Base-by-base conservation (phyloP, 2,888 invertebrate genomes). In the Phyto melanocephala region DNA sequence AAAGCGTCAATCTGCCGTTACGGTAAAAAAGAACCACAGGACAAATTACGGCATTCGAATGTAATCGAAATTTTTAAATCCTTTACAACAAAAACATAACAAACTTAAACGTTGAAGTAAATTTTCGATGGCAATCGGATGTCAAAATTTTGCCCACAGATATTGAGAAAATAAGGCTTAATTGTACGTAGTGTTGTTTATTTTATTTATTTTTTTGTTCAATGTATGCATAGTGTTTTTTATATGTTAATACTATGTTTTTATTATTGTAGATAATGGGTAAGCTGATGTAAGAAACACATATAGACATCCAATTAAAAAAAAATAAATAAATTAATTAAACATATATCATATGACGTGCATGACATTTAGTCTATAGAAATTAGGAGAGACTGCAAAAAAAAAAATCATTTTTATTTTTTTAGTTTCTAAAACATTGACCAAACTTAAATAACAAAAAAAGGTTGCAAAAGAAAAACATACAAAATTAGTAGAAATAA, bases 241-340 rank as follows among this genome's bases (percentile, higher is more conserved):
- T 62, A 33, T 45, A 45, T n/a, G 11, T 8, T 17, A 15, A 52
- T 60, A 35, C 6, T 5, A 28, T 28, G 6, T 28, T 28, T 28
- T 28, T 28, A 28, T 68, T 47, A 10, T 80, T 65, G 70, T 67
- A 60, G 56, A 71, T 63, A 78, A 82, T 82, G 82, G 79, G 67
- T 54, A 52, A 42, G 56, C 67, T 62, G 68, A 28, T 54, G 24
- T 54, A 68, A 11, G 35, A 74, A 76, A 76, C 6, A 28, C 28
- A 28, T 42, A 79, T 79, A 71, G 60, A 82, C 82, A 82, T 56
- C 67, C 42, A 82, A 54, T 10, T 50, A 60, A 50, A 24, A 81
- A 54, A 17, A 54, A n/a, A 37, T 5, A 67, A 47, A 78, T 47
- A 56, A 56, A 47, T 42, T 20, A 58, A 56, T 40, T 45, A 63